Evolutionary conservation across 2,113 vertebrate genomes (phyloP).

Genomic region (Archocentrus centrarchus): DNA sequence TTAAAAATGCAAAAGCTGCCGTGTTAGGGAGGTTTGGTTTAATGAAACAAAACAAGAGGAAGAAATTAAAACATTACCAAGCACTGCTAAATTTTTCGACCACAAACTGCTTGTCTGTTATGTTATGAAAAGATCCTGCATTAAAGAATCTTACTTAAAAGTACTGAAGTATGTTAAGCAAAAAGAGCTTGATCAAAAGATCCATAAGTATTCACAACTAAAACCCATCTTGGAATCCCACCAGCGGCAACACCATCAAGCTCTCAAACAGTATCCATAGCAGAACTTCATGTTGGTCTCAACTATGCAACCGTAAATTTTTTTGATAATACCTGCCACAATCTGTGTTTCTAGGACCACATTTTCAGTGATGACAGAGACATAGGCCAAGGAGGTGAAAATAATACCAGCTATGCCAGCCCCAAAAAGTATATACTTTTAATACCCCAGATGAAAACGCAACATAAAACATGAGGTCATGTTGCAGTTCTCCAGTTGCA

Average conservation of each 20-base stretch:
- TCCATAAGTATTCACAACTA: background rate
- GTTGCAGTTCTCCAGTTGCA: background rate
- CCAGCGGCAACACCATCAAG: background rate
- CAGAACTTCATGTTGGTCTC: background rate
- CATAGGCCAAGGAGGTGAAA: background rate
- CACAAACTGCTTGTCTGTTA: background rate
- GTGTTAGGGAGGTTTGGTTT: slow-evolving; percentile 13
- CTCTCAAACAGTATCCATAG: background rate
- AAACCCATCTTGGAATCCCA: background rate
- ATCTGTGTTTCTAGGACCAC: background rate
- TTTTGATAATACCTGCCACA: background rate
- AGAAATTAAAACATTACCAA: background rate
- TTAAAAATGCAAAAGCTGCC: slow-evolving; percentile 28
- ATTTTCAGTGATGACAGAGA: background rate
- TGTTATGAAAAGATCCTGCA: background rate
- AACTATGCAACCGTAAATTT: background rate
- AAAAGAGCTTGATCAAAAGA: background rate
- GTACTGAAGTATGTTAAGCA: background rate
- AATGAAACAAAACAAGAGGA: background rate
- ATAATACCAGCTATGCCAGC: background rate
- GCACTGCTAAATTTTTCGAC: background rate
- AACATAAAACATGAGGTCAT: background rate
- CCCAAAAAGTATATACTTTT: background rate
- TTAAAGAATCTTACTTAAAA: background rate
- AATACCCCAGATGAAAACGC: background rate